phyloP scores from a whole-genome alignment of 2,888 invertebrate genomes.

The Chrysotoxum bicinctum region DNA sequence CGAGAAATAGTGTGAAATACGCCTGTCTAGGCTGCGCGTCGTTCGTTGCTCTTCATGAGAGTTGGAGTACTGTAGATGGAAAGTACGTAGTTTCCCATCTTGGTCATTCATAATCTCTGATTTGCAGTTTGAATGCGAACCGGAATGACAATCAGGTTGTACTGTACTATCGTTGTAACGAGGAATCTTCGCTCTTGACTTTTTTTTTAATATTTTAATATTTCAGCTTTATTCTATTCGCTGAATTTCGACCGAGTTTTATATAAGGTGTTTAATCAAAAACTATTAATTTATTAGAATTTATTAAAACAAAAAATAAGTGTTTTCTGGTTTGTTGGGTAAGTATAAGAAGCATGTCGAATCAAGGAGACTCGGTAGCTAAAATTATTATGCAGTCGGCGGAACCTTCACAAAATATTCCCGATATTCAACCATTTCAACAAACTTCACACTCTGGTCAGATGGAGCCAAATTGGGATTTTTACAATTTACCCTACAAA shows the following conservation, averaged over 20 bases:
- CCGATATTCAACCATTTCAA: slow-evolving; percentile 80
- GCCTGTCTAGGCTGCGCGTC: too few relatives aligned
- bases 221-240: not conserved
- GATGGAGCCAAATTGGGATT: slow-evolving; percentile 69
- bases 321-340: slow-evolving; percentile 40
- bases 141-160: too few relatives aligned
- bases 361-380: slow-evolving; percentile 53
- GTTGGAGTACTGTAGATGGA: too few relatives aligned
- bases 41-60: too few relatives aligned
- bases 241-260: not conserved
- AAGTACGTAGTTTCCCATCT: too few relatives aligned
- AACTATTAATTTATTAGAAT: not conserved
- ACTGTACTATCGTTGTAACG: too few relatives aligned
- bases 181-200: too few relatives aligned
- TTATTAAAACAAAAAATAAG: not conserved
- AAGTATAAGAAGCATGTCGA: slow-evolving; percentile 65
- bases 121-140: too few relatives aligned
- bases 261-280: not conserved
- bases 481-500: slow-evolving; percentile 71
- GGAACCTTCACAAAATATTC: slow-evolving; percentile 74
- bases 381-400: slow-evolving; percentile 33
- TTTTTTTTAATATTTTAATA: too few relatives aligned
- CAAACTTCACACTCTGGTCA: slow-evolving; percentile 74
- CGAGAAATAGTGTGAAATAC: too few relatives aligned
- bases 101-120: too few relatives aligned